Evolutionary conservation across 2,888 invertebrate species (phyloP).

Genomic region (Polyommatus iphigenia): DNA sequence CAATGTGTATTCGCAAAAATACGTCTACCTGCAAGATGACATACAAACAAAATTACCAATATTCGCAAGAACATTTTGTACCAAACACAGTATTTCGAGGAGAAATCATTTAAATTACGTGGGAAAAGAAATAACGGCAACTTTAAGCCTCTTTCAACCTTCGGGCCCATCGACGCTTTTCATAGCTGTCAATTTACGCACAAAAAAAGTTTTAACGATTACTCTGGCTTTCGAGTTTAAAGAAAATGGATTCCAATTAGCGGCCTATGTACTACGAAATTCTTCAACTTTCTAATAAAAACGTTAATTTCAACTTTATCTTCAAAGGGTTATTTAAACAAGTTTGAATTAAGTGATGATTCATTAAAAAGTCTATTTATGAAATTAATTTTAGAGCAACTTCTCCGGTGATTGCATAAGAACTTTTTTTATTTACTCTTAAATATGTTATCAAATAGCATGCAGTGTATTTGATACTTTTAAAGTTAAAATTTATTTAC

Average conservation of each 20-base stretch:
- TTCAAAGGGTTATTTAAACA: constrained; percentile 27
- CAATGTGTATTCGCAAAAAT: not conserved
- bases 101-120: constrained; percentile 44
- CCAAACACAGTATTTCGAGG: not conserved
- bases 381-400: not conserved
- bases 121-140: constrained; percentile 47
- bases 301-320: constrained; percentile 30
- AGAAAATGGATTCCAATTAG: constrained; percentile 45
- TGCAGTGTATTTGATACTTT: too few species aligned
- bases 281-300: constrained; percentile 29
- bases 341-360: constrained; percentile 19
- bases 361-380: not conserved
- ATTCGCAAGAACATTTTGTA: not conserved
- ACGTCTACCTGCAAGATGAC: not conserved
- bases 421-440: too few species aligned
- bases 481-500: too few species aligned
- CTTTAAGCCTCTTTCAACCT: constrained; percentile 49
- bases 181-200: constrained; percentile 50
- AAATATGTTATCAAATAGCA: too few species aligned
- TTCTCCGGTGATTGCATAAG: not conserved
- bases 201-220: constrained; percentile 46
- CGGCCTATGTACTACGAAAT: constrained; percentile 27
- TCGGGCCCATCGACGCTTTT: constrained; percentile 47
- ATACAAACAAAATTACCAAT: not conserved
- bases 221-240: constrained; percentile 45